A percentile compares a stretch with the other conserved stretches of the same genome.
phyloP scores from a whole-genome alignment of 2,113 vertebrate species.

The Monopterus albus region DNA sequence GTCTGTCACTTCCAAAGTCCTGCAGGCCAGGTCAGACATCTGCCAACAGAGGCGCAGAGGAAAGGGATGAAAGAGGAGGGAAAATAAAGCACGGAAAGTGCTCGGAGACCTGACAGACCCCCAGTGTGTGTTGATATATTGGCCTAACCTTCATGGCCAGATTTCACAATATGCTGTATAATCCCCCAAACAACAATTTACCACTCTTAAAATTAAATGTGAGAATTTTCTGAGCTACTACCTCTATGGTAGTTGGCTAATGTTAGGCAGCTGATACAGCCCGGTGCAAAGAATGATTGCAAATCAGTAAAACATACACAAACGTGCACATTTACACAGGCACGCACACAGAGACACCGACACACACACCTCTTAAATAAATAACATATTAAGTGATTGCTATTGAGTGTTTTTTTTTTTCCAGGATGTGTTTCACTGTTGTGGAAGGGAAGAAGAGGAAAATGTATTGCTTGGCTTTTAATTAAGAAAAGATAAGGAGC shows the following conservation, averaged over 20 bases:
- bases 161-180: no score
- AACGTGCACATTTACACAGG: neutral
- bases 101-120: conserved; percentile 52
- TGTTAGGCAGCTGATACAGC: no score
- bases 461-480: conserved; percentile 50
- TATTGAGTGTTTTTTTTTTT: conserved; percentile 44
- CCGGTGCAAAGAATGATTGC: neutral
- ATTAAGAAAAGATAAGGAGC: conserved; percentile 66
- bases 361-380: conserved; percentile 14
- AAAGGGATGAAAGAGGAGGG: conserved; percentile 53
- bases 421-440: conserved; percentile 41
- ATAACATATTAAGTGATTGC: conserved; percentile 53
- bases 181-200: no score
- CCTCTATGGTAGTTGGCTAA: no score
- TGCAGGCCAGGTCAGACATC: conserved; percentile 55
- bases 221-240: no score
- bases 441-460: conserved; percentile 26
- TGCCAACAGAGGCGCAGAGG: conserved; percentile 31
- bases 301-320: conserved; percentile 6
- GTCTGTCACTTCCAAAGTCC: conserved; percentile 53
- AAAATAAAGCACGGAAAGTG: conserved; percentile 44
- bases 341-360: neutral
- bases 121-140: conserved; percentile 52
- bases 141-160: conserved; percentile 48
- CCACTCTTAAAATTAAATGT: no score